Base-by-base conservation (phyloP, 1,140 invertebrate species). In the Hestina assimilis region DNA sequence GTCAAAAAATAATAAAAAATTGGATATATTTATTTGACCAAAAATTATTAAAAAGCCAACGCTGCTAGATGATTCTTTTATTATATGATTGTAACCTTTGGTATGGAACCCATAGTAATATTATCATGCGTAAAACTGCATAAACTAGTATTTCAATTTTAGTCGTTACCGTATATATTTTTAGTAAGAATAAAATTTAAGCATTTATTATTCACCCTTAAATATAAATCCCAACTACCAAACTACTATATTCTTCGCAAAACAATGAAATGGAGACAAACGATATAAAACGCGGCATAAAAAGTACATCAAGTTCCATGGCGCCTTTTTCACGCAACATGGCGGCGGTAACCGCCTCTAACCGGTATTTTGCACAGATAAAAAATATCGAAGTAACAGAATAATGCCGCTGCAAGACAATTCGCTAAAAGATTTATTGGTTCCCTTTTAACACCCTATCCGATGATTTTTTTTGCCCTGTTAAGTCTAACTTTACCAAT, bases 251-350 rank as follows among this genome's bases (percentile, higher is more conserved):
- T 38, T 38, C 15, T 11, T 14, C 12, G 33, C 33, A 38, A 38
- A 47, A 47, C 20, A 47, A 20, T 33, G 31, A 33, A 47, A 47
- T 31, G 29, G 14, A 47, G 45, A 47, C 29, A 47, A 47, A 47
- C 20, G 29, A 42, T 24, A 42, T 20, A 41, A 52, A 40, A 38
- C 12, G 17, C 14, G 38, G 48, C 38, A 52, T 52, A 52, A 52
- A 52, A 52, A 52, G 48, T 26, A 52, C 35, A 41, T 52, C 38
- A 52, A 52, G 21, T 52, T 47, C 45, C 45, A 47, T 47, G 45
- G 45, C 45, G 45, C 45, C 45, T 47, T 47, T 47, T 47, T 47
- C 45, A 47, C 35, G 24, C 48, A 26, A 52, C 24, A 45, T 45
- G 42, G 42, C 42, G 21, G 42, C 26, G 21, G 42, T 45, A 24